A percentile compares a stretch with the other conserved stretches of the same genome.
phyloP scores from a whole-genome alignment of 1,140 invertebrate genomes.

The Habropoda laboriosa region DNA sequence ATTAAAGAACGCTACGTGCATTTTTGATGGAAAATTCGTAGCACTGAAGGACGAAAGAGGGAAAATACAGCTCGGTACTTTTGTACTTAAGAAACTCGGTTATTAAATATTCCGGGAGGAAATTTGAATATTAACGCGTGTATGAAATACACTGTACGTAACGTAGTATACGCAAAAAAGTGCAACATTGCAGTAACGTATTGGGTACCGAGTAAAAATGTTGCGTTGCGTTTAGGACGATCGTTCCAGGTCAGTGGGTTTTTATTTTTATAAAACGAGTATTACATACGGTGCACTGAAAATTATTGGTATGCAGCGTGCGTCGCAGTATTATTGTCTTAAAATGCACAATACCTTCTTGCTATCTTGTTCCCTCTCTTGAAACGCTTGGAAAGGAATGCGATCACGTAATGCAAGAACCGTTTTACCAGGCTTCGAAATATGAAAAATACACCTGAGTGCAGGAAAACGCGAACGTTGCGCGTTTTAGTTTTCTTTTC shows the following conservation, averaged over 20 bases:
- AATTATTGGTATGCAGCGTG: background rate
- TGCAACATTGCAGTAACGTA: background rate
- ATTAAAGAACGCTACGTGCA: background rate
- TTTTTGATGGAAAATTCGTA: background rate
- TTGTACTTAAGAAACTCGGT: background rate
- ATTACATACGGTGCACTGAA: background rate
- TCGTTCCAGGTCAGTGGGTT: background rate
- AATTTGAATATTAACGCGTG: background rate
- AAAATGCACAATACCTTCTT: background rate
- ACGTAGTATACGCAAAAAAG: too few species aligned
- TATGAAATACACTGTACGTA: too few species aligned
- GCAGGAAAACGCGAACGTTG: too few species aligned
- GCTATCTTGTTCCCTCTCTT: background rate
- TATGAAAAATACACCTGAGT: background rate
- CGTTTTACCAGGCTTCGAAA: background rate
- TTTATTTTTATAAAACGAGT: slow-evolving; percentile 27
- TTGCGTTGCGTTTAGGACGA: slow-evolving; percentile 2
- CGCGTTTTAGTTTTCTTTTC: too few species aligned
- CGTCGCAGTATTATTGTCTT: background rate
- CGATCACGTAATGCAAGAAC: background rate
- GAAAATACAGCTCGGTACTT: too few species aligned
- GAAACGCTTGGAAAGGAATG: background rate
- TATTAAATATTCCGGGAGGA: slow-evolving; percentile 4
- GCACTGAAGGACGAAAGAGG: too few species aligned
- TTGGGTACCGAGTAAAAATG: background rate